A percentile compares a stretch with the other conserved stretches of the same genome.
These are phyloP conservation scores for Arvicanthis niloticus DNA, from an alignment of 2,113 vertebrate genomes.

Conservation along the genomic window DNA sequence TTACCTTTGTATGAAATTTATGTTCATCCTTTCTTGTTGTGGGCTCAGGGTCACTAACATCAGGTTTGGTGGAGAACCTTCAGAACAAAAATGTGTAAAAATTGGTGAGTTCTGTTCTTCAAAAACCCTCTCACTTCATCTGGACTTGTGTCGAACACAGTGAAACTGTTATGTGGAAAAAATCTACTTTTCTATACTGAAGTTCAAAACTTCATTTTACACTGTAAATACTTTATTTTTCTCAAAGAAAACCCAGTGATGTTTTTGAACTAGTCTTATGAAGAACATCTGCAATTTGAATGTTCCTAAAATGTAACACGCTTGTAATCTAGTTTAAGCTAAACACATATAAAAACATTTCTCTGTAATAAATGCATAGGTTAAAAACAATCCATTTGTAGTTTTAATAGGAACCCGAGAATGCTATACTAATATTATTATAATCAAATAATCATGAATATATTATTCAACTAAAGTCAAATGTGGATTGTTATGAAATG, in stretches of 20 bases:
- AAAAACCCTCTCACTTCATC: background rate
- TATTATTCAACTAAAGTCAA: background rate
- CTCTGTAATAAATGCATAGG: background rate
- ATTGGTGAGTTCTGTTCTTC: slow-evolving; percentile 32
- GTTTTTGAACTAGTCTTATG: background rate
- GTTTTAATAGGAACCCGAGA: background rate
- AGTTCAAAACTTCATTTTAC: background rate
- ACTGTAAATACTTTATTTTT: background rate
- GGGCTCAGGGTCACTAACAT: slow-evolving; percentile 89
- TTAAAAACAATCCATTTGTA: background rate
- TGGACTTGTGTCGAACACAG: background rate
- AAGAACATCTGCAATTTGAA: too few species aligned
- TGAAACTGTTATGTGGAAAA: background rate
- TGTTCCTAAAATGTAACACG: background rate
- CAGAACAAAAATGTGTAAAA: slow-evolving; percentile 70
- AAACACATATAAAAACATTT: background rate
- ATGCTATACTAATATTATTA: background rate
- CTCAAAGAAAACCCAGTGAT: background rate
- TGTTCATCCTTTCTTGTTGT: slow-evolving; percentile 92
- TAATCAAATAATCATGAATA: background rate
- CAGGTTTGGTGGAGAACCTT: slow-evolving; percentile 85
- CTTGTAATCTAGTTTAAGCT: background rate
- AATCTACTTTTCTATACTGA: too few species aligned
- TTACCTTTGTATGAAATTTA: slow-evolving; percentile 91
- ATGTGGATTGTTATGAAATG: background rate